Base-by-base conservation (phyloP, 2,113 vertebrate species). In the Chloebia gouldiae region DNA sequence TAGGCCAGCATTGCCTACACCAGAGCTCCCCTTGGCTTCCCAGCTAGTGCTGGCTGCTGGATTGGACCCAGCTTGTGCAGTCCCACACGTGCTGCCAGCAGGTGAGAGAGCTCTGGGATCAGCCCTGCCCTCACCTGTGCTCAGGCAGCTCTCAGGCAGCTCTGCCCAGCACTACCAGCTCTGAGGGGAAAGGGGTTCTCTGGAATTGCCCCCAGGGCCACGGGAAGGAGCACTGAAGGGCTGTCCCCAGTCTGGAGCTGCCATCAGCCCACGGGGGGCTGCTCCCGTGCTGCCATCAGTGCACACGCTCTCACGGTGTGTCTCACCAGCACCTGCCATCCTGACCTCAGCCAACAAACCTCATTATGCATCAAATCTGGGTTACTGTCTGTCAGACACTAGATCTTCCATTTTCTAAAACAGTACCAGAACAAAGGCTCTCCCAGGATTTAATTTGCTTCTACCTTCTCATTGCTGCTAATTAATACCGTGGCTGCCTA, bases 401-500 rank as follows among this genome's bases (percentile, higher is more conserved):
- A 87, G 76, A 33, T 76, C 84, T 86, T 44, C 31, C 77, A 42
- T 83, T 81, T 95, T 54, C 77, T 75, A 64, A 51, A 88, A 31
- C 0, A 0, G 72, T 35, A 70, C 30, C 64, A 91, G 86, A 81
- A 87, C 64, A 91, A 92, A 79, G 45, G 66, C 81, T 86, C 78
- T 81, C 91, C 39, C 47, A 78, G 82, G 91, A 71, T 80, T 72
- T 81, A 69, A 27, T 93, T 82, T 89, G 82, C 66, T 91, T 57
- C 66, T 54, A 20, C 66, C 40, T 85, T 42, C 89, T 72, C 47
- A 7, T 49, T 39, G 61, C 75, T 94, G 76, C 92, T 93, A 82
- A 95, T 92, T 80, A 90, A 69, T 15, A 11, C 14, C 1, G 5
- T 50, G 87, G 71, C 87, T 82, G 81, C 91, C 78, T 64, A 24